These are phyloP conservation scores for Cataglyphis rosenhaueri DNA, from an alignment of 2,888 invertebrate species.

Conservation along the genomic window DNA sequence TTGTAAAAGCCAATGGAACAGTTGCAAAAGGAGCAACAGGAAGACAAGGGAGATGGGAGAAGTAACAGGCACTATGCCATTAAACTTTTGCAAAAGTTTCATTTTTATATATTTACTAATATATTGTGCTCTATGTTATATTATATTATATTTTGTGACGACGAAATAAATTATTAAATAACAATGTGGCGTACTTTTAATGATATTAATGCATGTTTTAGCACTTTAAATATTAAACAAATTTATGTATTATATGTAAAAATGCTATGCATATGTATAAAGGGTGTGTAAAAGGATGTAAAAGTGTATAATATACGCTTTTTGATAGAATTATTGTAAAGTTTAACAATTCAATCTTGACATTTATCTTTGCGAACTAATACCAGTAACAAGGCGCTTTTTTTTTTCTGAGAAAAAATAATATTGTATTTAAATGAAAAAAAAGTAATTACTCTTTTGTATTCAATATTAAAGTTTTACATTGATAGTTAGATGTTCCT, in stretches of 20 bases:
- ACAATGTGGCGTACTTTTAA: not conserved
- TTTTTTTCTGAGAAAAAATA: not conserved
- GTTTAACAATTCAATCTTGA: not conserved
- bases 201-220: not conserved
- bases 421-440: not conserved
- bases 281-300: not conserved
- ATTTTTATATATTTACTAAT: constrained; percentile 55
- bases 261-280: not conserved
- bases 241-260: not conserved
- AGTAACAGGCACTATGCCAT: constrained; percentile 21
- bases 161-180: not conserved
- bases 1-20: constrained; percentile 59
- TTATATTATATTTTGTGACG: constrained; percentile 23
- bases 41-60: not conserved
- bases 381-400: not conserved
- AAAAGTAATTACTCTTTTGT: not conserved
- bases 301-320: not conserved
- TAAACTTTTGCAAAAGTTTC: constrained; percentile 57
- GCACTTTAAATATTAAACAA: not conserved
- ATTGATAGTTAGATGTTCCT: not conserved
- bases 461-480: constrained; percentile 4
- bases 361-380: not conserved
- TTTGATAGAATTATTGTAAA: constrained; percentile 8
- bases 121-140: constrained; percentile 47
- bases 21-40: constrained; percentile 21